phyloP scores from a whole-genome alignment of 2,113 vertebrate genomes.

The Spheniscus mendiculus region DNA sequence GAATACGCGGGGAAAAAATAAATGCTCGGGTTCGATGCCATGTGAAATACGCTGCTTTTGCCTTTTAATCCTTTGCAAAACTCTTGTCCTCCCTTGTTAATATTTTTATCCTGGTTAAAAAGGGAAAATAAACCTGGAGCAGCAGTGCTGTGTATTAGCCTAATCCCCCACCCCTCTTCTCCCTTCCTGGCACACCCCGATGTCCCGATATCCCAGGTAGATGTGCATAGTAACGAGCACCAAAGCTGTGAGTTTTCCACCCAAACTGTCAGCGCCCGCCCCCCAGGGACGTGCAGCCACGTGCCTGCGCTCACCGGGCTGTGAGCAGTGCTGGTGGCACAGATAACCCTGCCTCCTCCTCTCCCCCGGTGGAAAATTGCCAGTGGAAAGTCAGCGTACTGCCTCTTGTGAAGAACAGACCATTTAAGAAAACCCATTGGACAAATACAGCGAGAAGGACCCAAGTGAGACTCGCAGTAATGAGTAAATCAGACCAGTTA shows the following conservation, averaged over 20 bases:
- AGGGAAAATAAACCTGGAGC: neutral
- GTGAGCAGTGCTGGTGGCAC: neutral
- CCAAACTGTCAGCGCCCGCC: rapidly evolving
- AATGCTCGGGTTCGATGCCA: neutral
- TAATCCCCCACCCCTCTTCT: neutral
- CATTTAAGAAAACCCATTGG: rapidly evolving
- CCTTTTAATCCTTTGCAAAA: neutral
- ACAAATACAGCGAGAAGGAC: rapidly evolving
- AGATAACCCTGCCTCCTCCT: neutral
- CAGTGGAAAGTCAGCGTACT: neutral
- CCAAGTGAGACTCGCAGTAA: rapidly evolving
- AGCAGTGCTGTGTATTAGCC: neutral
- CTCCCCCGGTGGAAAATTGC: neutral
- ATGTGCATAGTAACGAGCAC: rapidly evolving
- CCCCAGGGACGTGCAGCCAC: rapidly evolving
- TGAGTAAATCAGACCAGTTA: rapidly evolving
- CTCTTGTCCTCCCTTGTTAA: neutral
- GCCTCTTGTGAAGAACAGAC: neutral
- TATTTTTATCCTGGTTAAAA: neutral
- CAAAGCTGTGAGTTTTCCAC: neutral
- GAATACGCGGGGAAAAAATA: neutral
- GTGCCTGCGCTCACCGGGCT: neutral
- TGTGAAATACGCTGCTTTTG: neutral
- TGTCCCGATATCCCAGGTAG: neutral
- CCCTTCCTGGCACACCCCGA: neutral